Base-by-base conservation (phyloP, 2,888 invertebrate genomes). In the Nemurella pictetii region DNA sequence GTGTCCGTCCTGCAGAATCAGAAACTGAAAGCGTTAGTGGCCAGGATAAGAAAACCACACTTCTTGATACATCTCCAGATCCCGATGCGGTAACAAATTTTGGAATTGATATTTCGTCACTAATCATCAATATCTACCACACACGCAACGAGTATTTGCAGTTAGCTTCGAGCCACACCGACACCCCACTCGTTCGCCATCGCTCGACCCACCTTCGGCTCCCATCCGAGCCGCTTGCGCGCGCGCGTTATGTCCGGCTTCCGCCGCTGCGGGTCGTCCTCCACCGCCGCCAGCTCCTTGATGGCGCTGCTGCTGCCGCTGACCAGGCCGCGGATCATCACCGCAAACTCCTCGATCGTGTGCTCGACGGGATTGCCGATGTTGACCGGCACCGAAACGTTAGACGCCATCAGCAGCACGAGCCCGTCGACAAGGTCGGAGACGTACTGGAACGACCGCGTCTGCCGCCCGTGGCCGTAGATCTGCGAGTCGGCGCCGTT, bases 331-430 rank as follows among this genome's bases (percentile, higher is more conserved):
- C 95, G 95, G 88, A 97, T 97, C 88, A 97, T 95, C 85, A 94
- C 91, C 0, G 97, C 97, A 90, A 97, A 97, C 91, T 97, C 97
- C 92, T 95, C 94, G 88, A 99, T 99, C 0, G 98, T 97, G 90
- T 98, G 97, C 90, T 99, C 99, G 75, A 98, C 97, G 0, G 99
- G 99, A 91, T 99, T 99, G 74, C 99, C 99, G 86, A 99, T 91
- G 91, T 99, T 99, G 0, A 99, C 95, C 5, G 99, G 99, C 87
- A 94, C 93, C 0, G 96, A 95, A 90, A 97, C 98, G 91, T 98
- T 98, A 25, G 97, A 96, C 85, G 95, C 95, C 99, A 99, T 99
- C 80, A 99, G 91, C 0, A 94, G 93, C 72, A 99, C 93, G 82
- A 99, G 92, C 0, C 99, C 99, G 88, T 98, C 97, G 0, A 99